These are phyloP conservation scores for Celastrina argiolus DNA, from an alignment of 2,888 invertebrate genomes.

Conservation along the genomic window DNA sequence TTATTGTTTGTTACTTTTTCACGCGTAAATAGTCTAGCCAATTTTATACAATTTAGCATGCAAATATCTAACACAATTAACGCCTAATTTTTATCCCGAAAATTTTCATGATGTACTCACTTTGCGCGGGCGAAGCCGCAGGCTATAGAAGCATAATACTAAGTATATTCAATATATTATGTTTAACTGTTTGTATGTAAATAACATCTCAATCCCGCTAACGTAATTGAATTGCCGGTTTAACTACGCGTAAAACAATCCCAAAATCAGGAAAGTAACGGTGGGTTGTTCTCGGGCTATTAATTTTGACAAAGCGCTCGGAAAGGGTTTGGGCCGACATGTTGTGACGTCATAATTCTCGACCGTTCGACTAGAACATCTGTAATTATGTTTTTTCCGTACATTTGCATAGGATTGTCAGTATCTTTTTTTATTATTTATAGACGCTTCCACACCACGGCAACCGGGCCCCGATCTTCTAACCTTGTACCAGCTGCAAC, in stretches of 20 bases:
- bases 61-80: too few species aligned
- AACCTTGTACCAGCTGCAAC: too few species aligned
- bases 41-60: too few species aligned
- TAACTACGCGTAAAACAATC: slow-evolving; percentile 77
- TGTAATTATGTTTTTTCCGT: slow-evolving; percentile 18
- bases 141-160: too few species aligned
- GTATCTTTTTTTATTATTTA: too few species aligned
- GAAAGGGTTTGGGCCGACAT: slow-evolving; percentile 67
- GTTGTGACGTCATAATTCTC: slow-evolving; percentile 54
- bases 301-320: slow-evolving; percentile 72
- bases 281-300: slow-evolving; percentile 64
- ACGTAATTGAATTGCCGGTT: slow-evolving; percentile 72
- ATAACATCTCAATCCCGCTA: slow-evolving; percentile 50
- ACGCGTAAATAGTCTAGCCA: too few species aligned
- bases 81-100: too few species aligned
- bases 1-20: too few species aligned
- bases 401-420: not conserved
- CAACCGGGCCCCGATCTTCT: too few species aligned
- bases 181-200: not conserved
- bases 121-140: too few species aligned
- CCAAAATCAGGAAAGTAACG: slow-evolving; percentile 64
- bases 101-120: not conserved
- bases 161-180: too few species aligned
- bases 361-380: slow-evolving; percentile 30
- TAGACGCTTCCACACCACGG: too few species aligned